phyloP scores from a whole-genome alignment of 2,888 invertebrate genomes.

The Agonopterix alstromeriana region DNA sequence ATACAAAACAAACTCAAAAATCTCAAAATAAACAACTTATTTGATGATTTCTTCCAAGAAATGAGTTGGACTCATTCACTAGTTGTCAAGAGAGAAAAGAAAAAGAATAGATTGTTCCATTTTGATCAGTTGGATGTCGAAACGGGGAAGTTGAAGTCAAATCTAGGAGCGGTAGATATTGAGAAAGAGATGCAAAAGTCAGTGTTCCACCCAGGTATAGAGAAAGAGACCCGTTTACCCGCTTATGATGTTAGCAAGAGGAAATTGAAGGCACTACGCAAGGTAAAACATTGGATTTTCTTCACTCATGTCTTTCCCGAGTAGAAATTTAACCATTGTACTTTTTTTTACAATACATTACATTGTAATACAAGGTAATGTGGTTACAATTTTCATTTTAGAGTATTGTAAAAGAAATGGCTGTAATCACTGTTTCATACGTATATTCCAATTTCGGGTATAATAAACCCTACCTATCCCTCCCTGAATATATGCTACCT shows the following conservation, averaged over 20 bases:
- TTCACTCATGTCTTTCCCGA: no score
- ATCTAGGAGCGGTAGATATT: slow-evolving; percentile 57
- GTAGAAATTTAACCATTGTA: no score
- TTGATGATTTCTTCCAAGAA: slow-evolving; percentile 58
- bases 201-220: slow-evolving; percentile 79
- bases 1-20: slow-evolving; percentile 43
- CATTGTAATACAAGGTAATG: no score
- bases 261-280: slow-evolving; percentile 73
- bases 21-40: slow-evolving; percentile 45
- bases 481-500: no score
- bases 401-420: no score
- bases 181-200: slow-evolving; percentile 80
- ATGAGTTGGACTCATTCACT: slow-evolving; percentile 57
- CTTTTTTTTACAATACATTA: no score
- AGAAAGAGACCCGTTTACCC: slow-evolving; percentile 78
- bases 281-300: slow-evolving; percentile 42
- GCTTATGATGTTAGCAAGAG: slow-evolving; percentile 76
- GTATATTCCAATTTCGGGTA: no score
- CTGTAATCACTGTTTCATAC: no score
- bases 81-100: slow-evolving; percentile 41
- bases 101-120: slow-evolving; percentile 36
- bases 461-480: no score
- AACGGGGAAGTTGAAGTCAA: slow-evolving; percentile 58
- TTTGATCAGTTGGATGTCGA: slow-evolving; percentile 56
- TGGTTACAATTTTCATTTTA: no score